Evolutionary conservation across 2,797 vertebrate species (phyloP), one percentile per base, ranked within the genome.

Genomic region (Pangasius sanitwongsei): DNA sequence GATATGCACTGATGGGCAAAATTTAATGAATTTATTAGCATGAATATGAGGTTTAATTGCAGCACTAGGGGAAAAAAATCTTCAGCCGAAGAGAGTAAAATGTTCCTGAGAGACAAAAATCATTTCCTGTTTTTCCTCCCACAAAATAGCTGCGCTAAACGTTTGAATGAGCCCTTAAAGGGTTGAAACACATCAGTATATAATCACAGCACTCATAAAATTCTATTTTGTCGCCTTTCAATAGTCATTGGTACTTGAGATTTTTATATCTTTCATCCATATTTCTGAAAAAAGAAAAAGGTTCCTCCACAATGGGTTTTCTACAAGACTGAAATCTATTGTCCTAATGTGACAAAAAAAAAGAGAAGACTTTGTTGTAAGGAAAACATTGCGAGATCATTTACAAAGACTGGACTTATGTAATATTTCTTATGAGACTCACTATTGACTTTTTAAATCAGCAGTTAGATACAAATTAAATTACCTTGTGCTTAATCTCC

Each of bases 1-100:
- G 16, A 84, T 16, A 81, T 2, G n/a, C 83, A 53, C 44, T 83
- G 77, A 74, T 16, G 85, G 86, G 89, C 44, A 41, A 92, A 74
- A 86, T 89, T 82, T 85, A 37, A 81, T 88, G 63, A 89, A 86
- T 67, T 89, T 89, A 87, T 90, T 88, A 88, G 34, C 74, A 91
- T 92, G 87, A 90, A 90, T 89, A 84, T 69, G 11, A 87, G 48
- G 67, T 41, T 23, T 63, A 87, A 78, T 80, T 86, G 50, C 67
- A 25, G 65, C 41, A 83, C 37, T 84, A 50, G 28, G 63, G 55
- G n/a, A 57, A 57, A 77, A 48, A 90, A 83, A 37, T 28, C 37
- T 87, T 83, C 63, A 86, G 44, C 65, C 75, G 72, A 63, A 82
- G 78, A 18, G n/a, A 82, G 65, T 12, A 15, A 82, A 69, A 86